A percentile compares a stretch with the other conserved stretches of the same genome.
phyloP scores from a whole-genome alignment of 1,140 invertebrate genomes.

The Ganaspis sp. region DNA sequence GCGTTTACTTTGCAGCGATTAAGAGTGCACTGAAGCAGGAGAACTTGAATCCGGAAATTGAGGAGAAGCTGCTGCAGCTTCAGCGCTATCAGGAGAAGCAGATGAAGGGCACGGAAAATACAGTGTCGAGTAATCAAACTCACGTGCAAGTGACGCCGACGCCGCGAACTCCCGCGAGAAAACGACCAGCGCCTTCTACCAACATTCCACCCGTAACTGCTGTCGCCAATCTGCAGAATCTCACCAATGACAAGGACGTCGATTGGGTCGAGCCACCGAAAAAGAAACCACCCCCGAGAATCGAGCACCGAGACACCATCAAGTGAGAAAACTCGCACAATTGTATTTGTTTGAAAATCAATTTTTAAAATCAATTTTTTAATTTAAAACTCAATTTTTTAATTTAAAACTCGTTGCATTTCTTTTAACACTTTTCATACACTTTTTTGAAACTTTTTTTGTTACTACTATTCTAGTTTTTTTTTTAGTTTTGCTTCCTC shows the following conservation, averaged over 20 bases:
- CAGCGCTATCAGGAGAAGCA: slow-evolving; percentile 91
- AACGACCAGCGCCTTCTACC: slow-evolving; percentile 63
- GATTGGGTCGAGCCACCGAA: slow-evolving; percentile 77
- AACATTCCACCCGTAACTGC: slow-evolving; percentile 45
- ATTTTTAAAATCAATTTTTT: too few relatives aligned
- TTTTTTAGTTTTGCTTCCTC: too few relatives aligned
- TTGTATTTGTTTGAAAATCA: too few relatives aligned
- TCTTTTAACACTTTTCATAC: too few relatives aligned
- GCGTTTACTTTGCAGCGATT: too few relatives aligned
- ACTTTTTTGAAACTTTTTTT: too few relatives aligned
- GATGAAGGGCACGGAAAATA: slow-evolving; percentile 79
- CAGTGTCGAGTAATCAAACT: slow-evolving; percentile 60
- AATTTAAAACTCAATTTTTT: too few relatives aligned
- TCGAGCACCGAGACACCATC: slow-evolving; percentile 65
- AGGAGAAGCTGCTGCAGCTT: slow-evolving; percentile 92
- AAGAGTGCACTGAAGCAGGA: slow-evolving; percentile 90
- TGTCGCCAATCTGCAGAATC: slow-evolving; percentile 61
- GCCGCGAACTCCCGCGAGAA: slow-evolving; percentile 66
- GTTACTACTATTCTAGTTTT: slow-evolving; percentile 2
- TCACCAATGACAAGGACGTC: slow-evolving; percentile 74
- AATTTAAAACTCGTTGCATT: too few relatives aligned
- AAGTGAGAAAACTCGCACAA: slow-evolving; percentile 66
- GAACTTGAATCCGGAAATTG: slow-evolving; percentile 94
- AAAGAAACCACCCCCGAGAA: slow-evolving; percentile 67
- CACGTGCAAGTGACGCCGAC: slow-evolving; percentile 57